These are phyloP conservation scores for Grallaria varia DNA, from an alignment of 2,113 vertebrate genomes.

Conservation along the genomic window DNA sequence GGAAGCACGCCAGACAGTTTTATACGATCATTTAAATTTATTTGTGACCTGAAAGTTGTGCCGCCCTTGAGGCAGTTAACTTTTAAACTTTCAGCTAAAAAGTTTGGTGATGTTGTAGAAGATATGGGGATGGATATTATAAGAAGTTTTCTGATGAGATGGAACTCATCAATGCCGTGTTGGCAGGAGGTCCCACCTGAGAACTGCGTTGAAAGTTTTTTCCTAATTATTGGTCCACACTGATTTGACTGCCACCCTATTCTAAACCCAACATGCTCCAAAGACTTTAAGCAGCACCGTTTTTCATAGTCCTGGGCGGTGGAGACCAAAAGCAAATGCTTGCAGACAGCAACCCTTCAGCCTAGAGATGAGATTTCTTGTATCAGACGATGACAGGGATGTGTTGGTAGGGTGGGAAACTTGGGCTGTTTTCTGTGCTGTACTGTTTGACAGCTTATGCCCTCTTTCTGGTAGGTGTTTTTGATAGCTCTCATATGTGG, in stretches of 20 bases:
- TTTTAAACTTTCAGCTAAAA: slow-evolving; percentile 3
- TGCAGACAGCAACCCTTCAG: not conserved
- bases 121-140: not conserved
- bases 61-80: not conserved
- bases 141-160: not conserved
- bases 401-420: not conserved
- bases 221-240: not conserved
- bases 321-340: not conserved
- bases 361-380: not conserved
- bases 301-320: not conserved
- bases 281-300: not conserved
- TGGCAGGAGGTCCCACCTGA: not conserved
- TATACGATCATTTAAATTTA: slow-evolving; percentile 26
- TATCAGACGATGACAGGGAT: not conserved
- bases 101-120: not conserved
- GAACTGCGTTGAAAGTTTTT: not conserved
- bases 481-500: not conserved
- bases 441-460: not conserved
- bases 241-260: not conserved
- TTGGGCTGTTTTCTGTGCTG: not conserved
- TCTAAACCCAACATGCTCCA: not conserved
- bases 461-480: not conserved
- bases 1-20: not conserved
- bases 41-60: slow-evolving; percentile 16
- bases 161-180: not conserved